Base-by-base conservation (phyloP, 2,797 vertebrate species). In the Tokudaia tokunoshimensis region DNA sequence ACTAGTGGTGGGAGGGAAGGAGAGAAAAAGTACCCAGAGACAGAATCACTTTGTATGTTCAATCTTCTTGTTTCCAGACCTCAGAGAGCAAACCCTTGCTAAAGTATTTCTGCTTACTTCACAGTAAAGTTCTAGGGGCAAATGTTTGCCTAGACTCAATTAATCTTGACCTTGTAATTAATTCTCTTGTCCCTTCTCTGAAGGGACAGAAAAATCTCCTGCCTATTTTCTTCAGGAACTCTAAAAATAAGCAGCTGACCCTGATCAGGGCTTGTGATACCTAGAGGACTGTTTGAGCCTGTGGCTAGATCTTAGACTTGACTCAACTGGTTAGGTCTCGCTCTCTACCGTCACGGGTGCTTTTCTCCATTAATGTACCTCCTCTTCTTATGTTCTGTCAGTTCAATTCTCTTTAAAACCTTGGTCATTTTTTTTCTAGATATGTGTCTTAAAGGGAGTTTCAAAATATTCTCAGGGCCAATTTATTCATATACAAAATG, bases 31-130 rank as follows among this genome's bases (percentile, higher is more conserved):
- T 85, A 76, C 6, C 70, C 67, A 88, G 47, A 91, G 72, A 89
- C 91, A 95, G 34, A 94, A 93, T 92, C 50, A 91, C 59, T 83
- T 92, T 57, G 93, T 89, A 37, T 90, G 63, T 86, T 41, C 22
- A 59, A 8, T 92, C 2, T 31, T 95, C 26, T 61, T 79, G 37
- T 79, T 90, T 34, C 76, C 55, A 75, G 67, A 88, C 2, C 50
- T 93, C 82, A 88, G 41, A 92, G 50, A 67, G 31, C 20, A 86
- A 47, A 67, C 2, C 4, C 31, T 59, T 79, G 81, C 24, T 86
- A 82, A 89, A 83, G 55, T 72, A 70, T 82, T 55, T 78, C 26
- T 88, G 47, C 74, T 91, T 95, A 79, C 34, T 84, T 47, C 50
- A 72, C 72, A 52, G 11, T 63, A 47, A 80, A 95, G 37, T 80